Evolutionary conservation across 2,113 vertebrate species (phyloP), one percentile per base, ranked within the genome.

Genomic region (Xyliphius kryptos): DNA sequence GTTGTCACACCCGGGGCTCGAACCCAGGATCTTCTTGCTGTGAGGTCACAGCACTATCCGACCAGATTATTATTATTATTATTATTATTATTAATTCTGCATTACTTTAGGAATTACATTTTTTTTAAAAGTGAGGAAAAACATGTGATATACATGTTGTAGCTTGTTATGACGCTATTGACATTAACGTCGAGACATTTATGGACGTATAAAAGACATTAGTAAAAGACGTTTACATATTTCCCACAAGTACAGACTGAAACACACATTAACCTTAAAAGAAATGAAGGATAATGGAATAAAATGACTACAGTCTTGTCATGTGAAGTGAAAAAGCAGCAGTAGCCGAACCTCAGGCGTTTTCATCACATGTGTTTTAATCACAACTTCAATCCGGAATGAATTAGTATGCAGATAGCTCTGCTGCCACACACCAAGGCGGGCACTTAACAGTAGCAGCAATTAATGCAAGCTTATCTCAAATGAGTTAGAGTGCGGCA

Each of bases 401-500:
- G 47, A 47, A 68, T 67, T 72, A 72, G 65, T 54, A 72, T 72
- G 70, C 70, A 63, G 60, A 63, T 59, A 40, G 41, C 61, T 54
- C 46, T 20, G 21, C 49, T 58, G 70, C 61, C 64, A 54, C 51
- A 47, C 47, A 44, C 46, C 54, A 63, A 63, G 65, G 56, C 57
- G 67, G 56, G 48, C 60, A 67, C 65, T 68, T 55, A 64, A 68
- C 65, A 48, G 60, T 63, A 37, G 38, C 21, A 63, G 70, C 65
- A 68, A 72, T 72, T 72, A 68, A 72, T 38, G 59, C 38, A 44
- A 55, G 70, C 48, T 64, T 63, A 68, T 72, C 65, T 68, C 21
- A 17, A 68, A 63, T 14, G 32, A 64, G 48, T 60, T 68, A 60
- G 60, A 44, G 65, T 58, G 26, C 20, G 15, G 40, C 54, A 59